phyloP scores from a whole-genome alignment of 2,797 vertebrate species.

The Psittacula echo region DNA sequence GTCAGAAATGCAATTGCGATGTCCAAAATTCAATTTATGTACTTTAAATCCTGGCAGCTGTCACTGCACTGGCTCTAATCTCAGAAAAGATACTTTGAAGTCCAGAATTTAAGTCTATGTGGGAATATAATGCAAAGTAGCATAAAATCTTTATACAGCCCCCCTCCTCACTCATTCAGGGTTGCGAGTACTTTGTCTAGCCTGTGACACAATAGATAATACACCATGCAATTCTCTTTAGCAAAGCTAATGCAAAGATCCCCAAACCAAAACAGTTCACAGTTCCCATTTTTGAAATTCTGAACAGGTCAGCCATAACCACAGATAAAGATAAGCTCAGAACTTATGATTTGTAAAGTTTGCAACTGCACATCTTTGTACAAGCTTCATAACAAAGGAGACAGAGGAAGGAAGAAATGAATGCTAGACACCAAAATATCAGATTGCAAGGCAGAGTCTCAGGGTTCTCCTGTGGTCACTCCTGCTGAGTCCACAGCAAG shows the following conservation, averaged over 20 bases:
- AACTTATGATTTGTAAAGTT: background rate
- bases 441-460: background rate
- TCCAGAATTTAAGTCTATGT: background rate
- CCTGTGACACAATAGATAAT: background rate
- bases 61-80: background rate
- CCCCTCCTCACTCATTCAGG: background rate
- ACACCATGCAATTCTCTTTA: background rate
- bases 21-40: background rate
- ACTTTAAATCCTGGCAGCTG: constrained; percentile 23
- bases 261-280: background rate
- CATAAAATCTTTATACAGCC: background rate
- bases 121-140: background rate
- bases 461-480: fast-evolving
- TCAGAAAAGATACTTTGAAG: background rate
- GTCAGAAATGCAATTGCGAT: background rate
- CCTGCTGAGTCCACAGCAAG: background rate
- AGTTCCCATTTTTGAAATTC: background rate
- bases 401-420: background rate
- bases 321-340: background rate
- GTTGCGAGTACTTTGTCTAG: background rate
- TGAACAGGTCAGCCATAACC: background rate
- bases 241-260: background rate
- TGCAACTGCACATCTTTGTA: background rate
- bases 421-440: background rate
- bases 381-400: background rate